A percentile compares a stretch with the other conserved stretches of the same genome.
phyloP scores from a whole-genome alignment of 2,888 invertebrate species.

The Sinotaia quadrata region DNA sequence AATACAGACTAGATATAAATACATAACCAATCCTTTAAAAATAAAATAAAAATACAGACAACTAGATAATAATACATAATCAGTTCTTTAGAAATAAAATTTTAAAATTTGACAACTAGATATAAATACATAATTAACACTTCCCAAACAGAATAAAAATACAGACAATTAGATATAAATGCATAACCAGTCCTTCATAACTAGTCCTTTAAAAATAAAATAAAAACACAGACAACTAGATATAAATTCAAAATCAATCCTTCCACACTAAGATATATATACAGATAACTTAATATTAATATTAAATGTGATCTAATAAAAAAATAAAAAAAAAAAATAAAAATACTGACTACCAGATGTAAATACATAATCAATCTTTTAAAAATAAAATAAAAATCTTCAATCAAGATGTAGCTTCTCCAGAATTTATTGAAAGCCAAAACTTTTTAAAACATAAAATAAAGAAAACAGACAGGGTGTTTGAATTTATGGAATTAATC shows the following conservation, averaged over 20 bases:
- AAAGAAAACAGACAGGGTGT: too few species aligned
- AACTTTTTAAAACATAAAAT: too few species aligned
- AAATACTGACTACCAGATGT: too few species aligned
- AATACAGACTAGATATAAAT: constrained; percentile 9
- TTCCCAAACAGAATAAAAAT: neutral
- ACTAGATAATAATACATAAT: neutral
- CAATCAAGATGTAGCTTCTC: too few species aligned
- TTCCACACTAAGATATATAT: too few species aligned
- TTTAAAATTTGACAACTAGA: neutral
- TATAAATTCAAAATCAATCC: neutral
- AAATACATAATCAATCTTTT: too few species aligned
- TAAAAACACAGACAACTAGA: neutral
- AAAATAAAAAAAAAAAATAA: neutral
- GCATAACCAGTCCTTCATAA: neutral
- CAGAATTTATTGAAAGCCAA: too few species aligned
- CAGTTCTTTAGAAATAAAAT: neutral
- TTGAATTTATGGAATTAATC: too few species aligned
- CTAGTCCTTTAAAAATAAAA: neutral
- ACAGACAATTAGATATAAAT: neutral
- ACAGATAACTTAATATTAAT: too few species aligned
- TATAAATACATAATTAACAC: neutral
- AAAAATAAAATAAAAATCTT: too few species aligned
- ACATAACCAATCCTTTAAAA: neutral
- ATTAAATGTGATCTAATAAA: too few species aligned
- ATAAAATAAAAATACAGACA: neutral